These are phyloP conservation scores for Psylliodes chrysocephalus DNA, from an alignment of 2,888 invertebrate species.

Conservation along the genomic window DNA sequence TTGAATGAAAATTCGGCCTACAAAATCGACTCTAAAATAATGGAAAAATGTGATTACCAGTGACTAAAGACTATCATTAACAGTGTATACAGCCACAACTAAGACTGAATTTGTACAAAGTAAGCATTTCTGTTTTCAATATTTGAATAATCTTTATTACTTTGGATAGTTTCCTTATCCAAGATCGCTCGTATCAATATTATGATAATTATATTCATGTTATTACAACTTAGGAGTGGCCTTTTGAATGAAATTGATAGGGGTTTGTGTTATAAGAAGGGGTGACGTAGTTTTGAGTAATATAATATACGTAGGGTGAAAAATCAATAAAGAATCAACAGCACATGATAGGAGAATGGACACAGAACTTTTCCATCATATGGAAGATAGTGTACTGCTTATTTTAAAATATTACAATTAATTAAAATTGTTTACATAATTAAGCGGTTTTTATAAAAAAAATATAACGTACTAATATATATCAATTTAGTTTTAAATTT, in stretches of 20 bases:
- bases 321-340: conserved; percentile 30
- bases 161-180: background rate
- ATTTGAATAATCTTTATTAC: background rate
- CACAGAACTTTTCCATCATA: background rate
- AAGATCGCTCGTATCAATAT: background rate
- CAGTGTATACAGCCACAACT: conserved; percentile 2
- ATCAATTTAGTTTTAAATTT: no score
- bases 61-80: background rate
- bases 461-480: no score
- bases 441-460: no score
- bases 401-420: no score
- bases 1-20: conserved; percentile 19
- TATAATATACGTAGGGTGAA: conserved; percentile 2
- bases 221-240: background rate
- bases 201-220: background rate
- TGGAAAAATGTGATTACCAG: conserved; percentile 10
- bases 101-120: conserved; percentile 29
- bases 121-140: conserved; percentile 2
- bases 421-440: no score
- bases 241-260: background rate
- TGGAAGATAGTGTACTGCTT: no score
- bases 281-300: conserved; percentile 18
- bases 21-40: conserved; percentile 3
- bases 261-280: background rate
- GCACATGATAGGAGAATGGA: conserved; percentile 8